These are phyloP conservation scores for Apis florea DNA, from an alignment of 1,140 invertebrate genomes.

Conservation along the genomic window DNA sequence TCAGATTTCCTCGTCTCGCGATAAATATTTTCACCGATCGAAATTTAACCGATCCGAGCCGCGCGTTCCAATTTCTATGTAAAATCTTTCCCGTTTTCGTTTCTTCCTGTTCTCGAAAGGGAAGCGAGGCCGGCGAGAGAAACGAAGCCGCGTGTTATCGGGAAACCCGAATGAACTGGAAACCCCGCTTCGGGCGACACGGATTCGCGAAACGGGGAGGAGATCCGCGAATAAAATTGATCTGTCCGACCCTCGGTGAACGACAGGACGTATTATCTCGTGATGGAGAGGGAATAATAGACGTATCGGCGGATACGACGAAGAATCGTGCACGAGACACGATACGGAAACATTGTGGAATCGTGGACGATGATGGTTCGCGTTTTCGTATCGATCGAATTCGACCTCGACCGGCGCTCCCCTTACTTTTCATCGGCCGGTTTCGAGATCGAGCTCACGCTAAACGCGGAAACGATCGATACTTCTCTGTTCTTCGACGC, in stretches of 20 bases:
- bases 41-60: too few species aligned
- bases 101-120: neutral
- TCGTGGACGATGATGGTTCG: neutral
- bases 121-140: neutral
- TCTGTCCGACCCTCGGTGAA: conserved; percentile 41
- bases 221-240: conserved; percentile 34
- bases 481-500: too few species aligned
- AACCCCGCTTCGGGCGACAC: neutral
- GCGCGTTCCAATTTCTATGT: neutral
- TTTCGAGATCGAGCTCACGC: too few species aligned
- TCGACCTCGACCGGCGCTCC: too few species aligned
- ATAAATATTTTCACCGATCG: neutral
- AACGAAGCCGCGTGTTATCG: conserved; percentile 22
- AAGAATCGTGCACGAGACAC: conserved; percentile 18
- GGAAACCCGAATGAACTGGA: conserved; percentile 20
- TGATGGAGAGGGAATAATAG: conserved; percentile 39
- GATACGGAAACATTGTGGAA: conserved; percentile 7
- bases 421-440: too few species aligned
- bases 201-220: conserved; percentile 19
- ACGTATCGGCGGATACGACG: neutral
- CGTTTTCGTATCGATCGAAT: neutral
- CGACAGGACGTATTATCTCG: conserved; percentile 43
- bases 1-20: neutral
- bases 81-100: neutral
- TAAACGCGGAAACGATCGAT: too few species aligned